Percentiles rank a stretch among this genome's conserved stretches.
These are phyloP conservation scores for Stichodactyla helianthus DNA, from an alignment of 64 coral and sea anemone species.

Conservation along the genomic window DNA sequence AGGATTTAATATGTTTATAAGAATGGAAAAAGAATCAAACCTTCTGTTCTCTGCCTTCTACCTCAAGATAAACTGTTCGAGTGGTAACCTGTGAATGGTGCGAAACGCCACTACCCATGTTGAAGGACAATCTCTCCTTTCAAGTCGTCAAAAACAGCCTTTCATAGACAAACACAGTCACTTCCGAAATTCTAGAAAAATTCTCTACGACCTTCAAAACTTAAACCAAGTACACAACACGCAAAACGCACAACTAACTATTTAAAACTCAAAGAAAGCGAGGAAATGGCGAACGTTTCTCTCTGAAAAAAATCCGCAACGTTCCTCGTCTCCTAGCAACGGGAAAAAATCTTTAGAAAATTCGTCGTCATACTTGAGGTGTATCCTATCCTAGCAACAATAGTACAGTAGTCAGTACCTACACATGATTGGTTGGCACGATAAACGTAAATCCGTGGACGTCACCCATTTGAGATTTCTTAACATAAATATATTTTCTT, in stretches of 20 bases:
- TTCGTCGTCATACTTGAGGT: neutral
- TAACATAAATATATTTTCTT: too few relatives aligned
- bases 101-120: constrained; percentile 39
- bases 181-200: neutral
- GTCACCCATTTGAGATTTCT: too few relatives aligned
- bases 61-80: constrained; percentile 41
- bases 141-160: neutral
- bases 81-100: constrained; percentile 17
- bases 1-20: neutral
- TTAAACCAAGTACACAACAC: neutral
- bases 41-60: constrained; percentile 30
- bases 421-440: too few relatives aligned
- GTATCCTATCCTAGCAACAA: neutral
- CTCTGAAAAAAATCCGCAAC: neutral
- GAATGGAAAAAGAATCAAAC: neutral
- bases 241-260: neutral
- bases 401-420: too few relatives aligned
- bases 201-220: too few relatives aligned
- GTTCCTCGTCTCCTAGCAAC: neutral
- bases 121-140: neutral
- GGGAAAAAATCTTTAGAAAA: too few relatives aligned
- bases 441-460: too few relatives aligned
- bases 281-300: neutral
- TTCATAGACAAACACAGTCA: neutral
- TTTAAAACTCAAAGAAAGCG: neutral